Base-by-base conservation (phyloP, 2,888 invertebrate species). In the Diplazon laetatorius region DNA sequence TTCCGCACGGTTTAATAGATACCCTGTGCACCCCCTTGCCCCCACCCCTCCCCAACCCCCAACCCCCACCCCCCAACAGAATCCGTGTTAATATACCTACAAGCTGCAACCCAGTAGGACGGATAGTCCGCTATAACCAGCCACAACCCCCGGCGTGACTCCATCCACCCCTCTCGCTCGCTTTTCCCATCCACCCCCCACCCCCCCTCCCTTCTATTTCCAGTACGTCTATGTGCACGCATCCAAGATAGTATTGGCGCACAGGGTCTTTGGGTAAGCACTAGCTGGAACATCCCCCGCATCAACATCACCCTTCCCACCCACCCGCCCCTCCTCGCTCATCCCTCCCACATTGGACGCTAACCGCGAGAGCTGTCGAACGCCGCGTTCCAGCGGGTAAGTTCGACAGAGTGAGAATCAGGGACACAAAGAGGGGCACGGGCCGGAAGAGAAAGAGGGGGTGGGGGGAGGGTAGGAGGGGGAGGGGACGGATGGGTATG, bases 241-340 rank as follows among this genome's bases (percentile, higher is more conserved):
- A 37, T 18, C 35, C 39, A 35, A 55, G 37, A 44, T 62, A 62
- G 73, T 52, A 14, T 65, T 75, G 72, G 76, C 48, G 76, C 69
- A 74, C 69, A 80, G 81, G 62, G 65, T 81, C 82, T 82, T 85
- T 86, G 82, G 83, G 77, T 76, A 50, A 82, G 63, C 78, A 65
- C 76, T 66, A 78, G 70, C 71, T 35, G 79, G 76, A 74, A 70
- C 80, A 82, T 78, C 81, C 78, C 59, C 70, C 77, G 76, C 76
- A n/a, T 80, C 73, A 79, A 76, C 84, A 78, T n/a, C n/a, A n/a
- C n/a, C n/a, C n/a, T n/a, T n/a, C n/a, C n/a, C n/a, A n/a, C n/a
- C n/a, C n/a, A n/a, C n/a, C n/a, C n/a, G n/a, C n/a, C n/a, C n/a
- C n/a, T n/a, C n/a, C n/a, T n/a, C n/a, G n/a, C n/a, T n/a, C n/a